Evolutionary conservation across 2,797 vertebrate genomes (phyloP), one percentile per base, ranked within the genome.

Genomic region (Characodon lateralis): DNA sequence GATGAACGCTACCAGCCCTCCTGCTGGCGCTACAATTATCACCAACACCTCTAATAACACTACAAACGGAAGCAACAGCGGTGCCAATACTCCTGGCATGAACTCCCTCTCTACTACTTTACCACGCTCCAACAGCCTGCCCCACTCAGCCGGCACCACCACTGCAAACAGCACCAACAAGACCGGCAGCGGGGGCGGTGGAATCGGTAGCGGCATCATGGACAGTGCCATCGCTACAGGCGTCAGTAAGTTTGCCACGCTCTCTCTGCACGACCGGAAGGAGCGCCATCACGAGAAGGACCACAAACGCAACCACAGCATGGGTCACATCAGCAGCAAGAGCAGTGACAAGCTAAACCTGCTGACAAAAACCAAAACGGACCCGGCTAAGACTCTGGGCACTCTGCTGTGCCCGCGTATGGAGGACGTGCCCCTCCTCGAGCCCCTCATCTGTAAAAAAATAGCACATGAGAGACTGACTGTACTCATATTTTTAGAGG

Each of bases 371-470:
- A 95, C 95, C 83, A 98, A 96, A 93, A 95, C 96, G 9, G 98
- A 99, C 89, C 96, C 96, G 0, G 97, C 97, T 71, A 99, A 98
- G 95, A 98, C 98, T 73, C 95, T 99, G 95, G 98, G 98, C 89
- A 99, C 98, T 0, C 87, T 91, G 77, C 95, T 99, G 88, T 99
- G 98, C 90, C 98, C 98, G 5, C 96, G 97, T 91, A 99, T 99
- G 98, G 97, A 99, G 94, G 98, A 99, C 69, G 96, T 99, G 85
- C 98, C 98, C 74, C 96, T 99, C 87, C 96, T 99, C 84, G 98
- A 99, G 95, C 98, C 98, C 73, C 97, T 99, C 92, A 95, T 99
- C 95, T 99, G 98, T 96, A 99, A 99, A 96, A 99, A 99, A 96
- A 98, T 99, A 88, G 98, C 98, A 87, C 98, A 99, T 71, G 98